A percentile compares a stretch with the other conserved stretches of the same genome.
Evolutionary conservation across 2,888 invertebrate genomes (phyloP).

Genomic region (Cephus sareptanus): DNA sequence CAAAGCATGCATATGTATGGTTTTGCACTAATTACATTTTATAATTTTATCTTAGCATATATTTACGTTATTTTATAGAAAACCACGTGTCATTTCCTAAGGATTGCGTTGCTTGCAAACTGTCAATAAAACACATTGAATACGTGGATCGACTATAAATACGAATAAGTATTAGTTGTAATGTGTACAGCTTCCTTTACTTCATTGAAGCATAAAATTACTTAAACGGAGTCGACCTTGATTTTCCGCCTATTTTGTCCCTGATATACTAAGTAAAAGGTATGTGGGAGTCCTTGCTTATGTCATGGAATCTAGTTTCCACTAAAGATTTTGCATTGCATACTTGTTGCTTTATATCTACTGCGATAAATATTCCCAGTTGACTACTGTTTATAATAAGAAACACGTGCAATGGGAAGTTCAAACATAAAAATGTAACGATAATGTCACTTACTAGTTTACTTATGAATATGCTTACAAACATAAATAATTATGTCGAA

Average conservation of each 20-base stretch:
- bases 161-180: neutral
- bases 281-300: neutral
- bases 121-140: no score
- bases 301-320: neutral
- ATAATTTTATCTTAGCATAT: no score
- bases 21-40: no score
- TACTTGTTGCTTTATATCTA: neutral
- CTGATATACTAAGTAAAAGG: neutral
- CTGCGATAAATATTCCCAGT: neutral
- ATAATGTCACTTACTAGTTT: neutral
- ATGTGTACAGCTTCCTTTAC: neutral
- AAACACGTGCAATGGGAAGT: neutral
- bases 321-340: neutral
- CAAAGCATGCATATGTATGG: no score
- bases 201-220: neutral
- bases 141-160: neutral
- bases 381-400: neutral
- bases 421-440: neutral
- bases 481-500: neutral
- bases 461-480: neutral
- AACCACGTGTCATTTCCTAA: no score
- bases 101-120: no score
- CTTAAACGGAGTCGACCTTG: neutral
- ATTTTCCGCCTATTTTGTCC: neutral
- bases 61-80: no score